Conservation (phyloP, 2,888 invertebrate genomes). For the Ptilodon capucinus region DNA sequence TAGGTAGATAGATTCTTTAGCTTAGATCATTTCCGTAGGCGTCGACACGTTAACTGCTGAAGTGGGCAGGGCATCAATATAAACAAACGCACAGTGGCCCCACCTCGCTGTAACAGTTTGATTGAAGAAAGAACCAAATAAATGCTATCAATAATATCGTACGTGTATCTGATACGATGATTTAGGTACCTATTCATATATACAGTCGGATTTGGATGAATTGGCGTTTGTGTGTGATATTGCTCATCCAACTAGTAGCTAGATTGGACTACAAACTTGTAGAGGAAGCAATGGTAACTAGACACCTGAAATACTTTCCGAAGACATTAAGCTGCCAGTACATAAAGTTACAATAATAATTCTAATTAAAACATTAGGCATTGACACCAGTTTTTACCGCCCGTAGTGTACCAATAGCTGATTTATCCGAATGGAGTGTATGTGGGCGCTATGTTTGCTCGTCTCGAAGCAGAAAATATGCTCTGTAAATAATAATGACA, state of each 20-base stretch:
- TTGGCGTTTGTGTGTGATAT: neutral
- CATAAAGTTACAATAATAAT: neutral
- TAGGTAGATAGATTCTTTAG: no score
- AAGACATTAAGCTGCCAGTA: neutral
- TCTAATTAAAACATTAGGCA: constrained; percentile 1
- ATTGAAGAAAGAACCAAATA: constrained; percentile 38
- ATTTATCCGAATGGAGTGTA: constrained; percentile 30
- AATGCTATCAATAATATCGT: constrained; percentile 42
- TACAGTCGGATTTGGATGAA: constrained; percentile 1
- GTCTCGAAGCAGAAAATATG: constrained; percentile 43
- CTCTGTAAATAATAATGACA: constrained; percentile 51
- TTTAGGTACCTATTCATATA: constrained; percentile 28
- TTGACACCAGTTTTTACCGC: constrained; percentile 1
- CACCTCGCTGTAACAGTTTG: constrained; percentile 22
- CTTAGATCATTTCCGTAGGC: constrained; percentile 3
- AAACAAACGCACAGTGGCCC: neutral
- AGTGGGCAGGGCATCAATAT: neutral
- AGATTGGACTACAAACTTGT: no score
- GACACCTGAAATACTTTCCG: no score
- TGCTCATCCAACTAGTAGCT: no score
- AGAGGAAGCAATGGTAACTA: no score
- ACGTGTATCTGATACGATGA: constrained; percentile 37
- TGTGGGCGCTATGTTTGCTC: constrained; percentile 37
- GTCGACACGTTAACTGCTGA: neutral
- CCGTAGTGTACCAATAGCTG: constrained; percentile 23